phyloP scores from a whole-genome alignment of 1,140 invertebrate genomes.

The Forficula auricularia region DNA sequence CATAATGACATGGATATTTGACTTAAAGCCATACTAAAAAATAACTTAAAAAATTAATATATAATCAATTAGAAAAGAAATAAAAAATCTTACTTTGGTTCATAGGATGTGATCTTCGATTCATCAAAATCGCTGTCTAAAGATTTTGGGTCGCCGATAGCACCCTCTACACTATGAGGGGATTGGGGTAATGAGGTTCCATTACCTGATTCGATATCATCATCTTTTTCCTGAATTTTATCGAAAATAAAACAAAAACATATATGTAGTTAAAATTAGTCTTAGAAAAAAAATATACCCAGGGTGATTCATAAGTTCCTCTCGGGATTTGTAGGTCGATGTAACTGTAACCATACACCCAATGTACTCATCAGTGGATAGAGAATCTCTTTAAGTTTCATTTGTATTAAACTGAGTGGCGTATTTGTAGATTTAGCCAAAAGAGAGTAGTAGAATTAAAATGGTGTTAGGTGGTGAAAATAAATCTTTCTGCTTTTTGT shows the following conservation, averaged over 20 bases:
- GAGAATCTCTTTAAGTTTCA: too few species aligned
- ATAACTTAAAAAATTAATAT: constrained; percentile 11
- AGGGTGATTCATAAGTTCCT: too few species aligned
- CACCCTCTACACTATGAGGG: constrained; percentile 71
- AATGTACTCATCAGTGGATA: too few species aligned
- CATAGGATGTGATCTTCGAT: constrained; percentile 35
- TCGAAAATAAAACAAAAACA: constrained; percentile 12
- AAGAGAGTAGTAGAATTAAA: too few species aligned
- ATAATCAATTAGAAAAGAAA: constrained; percentile 2
- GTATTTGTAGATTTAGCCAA: too few species aligned
- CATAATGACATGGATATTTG: constrained; percentile 63
- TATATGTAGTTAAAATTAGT: not conserved
- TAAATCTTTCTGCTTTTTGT: too few species aligned
- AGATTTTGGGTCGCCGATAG: constrained; percentile 42
- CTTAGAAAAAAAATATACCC: not conserved
- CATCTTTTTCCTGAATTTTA: constrained; percentile 33
- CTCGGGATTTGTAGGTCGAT: too few species aligned
- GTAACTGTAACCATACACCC: too few species aligned
- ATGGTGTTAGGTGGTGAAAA: too few species aligned
- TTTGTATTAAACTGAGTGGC: too few species aligned
- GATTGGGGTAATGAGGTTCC: constrained; percentile 85
- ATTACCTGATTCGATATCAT: constrained; percentile 88
- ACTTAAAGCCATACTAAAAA: constrained; percentile 26
- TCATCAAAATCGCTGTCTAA: constrained; percentile 70
- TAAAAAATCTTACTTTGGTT: constrained; percentile 28